Evolutionary conservation across 2,888 invertebrate genomes (phyloP), one percentile per base, ranked within the genome.

Genomic region (Digitonthophagus gazella): DNA sequence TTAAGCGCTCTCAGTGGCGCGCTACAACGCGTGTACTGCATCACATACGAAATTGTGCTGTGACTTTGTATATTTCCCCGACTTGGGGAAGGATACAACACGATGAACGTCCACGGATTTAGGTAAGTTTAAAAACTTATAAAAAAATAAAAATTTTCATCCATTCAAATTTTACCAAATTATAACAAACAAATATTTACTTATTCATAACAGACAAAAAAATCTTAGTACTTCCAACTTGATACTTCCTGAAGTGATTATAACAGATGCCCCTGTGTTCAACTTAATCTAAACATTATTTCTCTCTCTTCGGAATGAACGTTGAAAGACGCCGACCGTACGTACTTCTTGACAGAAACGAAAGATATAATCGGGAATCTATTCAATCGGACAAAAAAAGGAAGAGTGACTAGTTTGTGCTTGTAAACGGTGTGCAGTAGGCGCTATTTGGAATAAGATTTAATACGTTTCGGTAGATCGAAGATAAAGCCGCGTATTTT

Each of bases 1-100:
- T 70, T 71, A 75, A 76, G 76, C 78, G 80, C 78, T 79, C 79
- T 82, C 81, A 83, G 83, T 83, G 80, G 78, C 82, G 82, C 82
- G 80, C 81, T 78, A 78, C 78, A 79, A 74, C 81, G 82, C 82
- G 82, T 81, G 80, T 80, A 80, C 78, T 76, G 72, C 75, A 76
- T 78, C 77, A 79, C 79, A 79, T 77, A 77, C 76, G 76, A 77
- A n/a, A 74, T 76, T 78, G 79, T 78, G 77, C 75, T 71, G 78
- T 78, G 78, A 14, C 20, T 74, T 69, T 74, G 75, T 76, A 78
- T 44, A 44, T 44, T n/a, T 77, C 80, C 81, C 80, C 74, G 73
- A 69, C 70, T 72, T 77, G 80, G 81, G 79, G 78, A 72, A 76
- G 76, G 70, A 72, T 75, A 80, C 79, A 65, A 77, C 79, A 80